Evolutionary conservation across 35 echinoderm and acorn worm species (phyloP), one percentile per base, ranked within the genome.

Genomic region (Nesometra sesokonis): DNA sequence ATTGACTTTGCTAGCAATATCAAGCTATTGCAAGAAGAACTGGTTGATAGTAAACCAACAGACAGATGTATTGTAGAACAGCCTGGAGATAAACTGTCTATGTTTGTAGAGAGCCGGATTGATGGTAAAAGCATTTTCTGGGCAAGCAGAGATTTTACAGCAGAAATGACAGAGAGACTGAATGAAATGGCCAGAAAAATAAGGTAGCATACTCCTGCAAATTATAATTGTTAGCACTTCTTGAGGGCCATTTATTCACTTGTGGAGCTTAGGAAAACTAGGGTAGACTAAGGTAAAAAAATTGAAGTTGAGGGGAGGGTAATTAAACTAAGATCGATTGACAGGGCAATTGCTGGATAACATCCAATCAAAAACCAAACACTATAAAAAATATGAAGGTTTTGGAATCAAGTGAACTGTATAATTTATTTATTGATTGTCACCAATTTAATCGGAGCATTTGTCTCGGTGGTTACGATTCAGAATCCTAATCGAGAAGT

Each of bases 171-270:
- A 29, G 89, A 93, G 81, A 30, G 85, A 19, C 76, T 93, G n/a
- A 89, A 97, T 90, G 90, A 97, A 31, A 82, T 97, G 19, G 93
- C 91, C 78, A 93, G 90, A 83, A 86, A 93, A 79, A 97, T 97
- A 29, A 93, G 94, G 94, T 97, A 86, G 85, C 35, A 83, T 13
- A 13, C 11, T n/a, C 29, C 11, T 38, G 35, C 81, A 83, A 4
- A 9, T 83, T 31, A 5, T 33, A 5, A 33, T 32, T 83, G 81
- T 17, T 21, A 81, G 32, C 32, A 5, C 27, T 5, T 31, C 27
- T 82, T 82, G 30, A 82, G 80, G 31, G 31, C 35, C 27, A 31
- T 37, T 36, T 23, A 30, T 35, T 30, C 1, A 19, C 0, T 35
- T 84, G 37, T 27, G 30, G 13, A 27, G 34, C 21, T 77, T 31